Base-by-base conservation (phyloP, 2,888 invertebrate genomes). In the Mycalesis mineus region DNA sequence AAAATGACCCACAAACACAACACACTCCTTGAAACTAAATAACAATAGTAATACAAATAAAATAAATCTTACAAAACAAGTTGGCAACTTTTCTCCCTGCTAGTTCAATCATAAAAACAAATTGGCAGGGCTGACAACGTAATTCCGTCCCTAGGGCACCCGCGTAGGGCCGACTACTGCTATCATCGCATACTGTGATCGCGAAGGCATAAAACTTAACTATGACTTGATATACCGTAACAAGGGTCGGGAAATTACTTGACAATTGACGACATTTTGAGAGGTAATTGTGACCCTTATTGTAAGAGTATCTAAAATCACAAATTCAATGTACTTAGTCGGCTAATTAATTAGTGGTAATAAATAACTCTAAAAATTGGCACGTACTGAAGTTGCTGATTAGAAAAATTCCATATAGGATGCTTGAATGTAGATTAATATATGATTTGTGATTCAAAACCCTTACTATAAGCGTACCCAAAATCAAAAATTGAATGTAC, bases 81-180 rank as follows among this genome's bases (percentile, higher is more conserved):
- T 55, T 39, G 40, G 15, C 51, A 62, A 57, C 44, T 63, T 55
- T 62, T 55, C 57, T 60, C 49, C 47, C 33, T 55, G 53, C 55
- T 54, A 63, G 48, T 58, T 58, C 47, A 63, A 61, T 56, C 78
- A 77, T 85, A 85, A 85, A 84, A 84, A 82, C 78, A 82, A 82
- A 86, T 84, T 83, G 83, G 75, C 71, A 73, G 81, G 79, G 79
- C 82, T 82, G 78, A 75, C 77, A 73, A 67, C 74, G 69, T 83
- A 86, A 87, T 83, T 67, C 77, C 61, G 70, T 75, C 85, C 78
- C 82, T 41, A 79, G 74, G 82, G 75, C 71, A 62, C 42, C 58
- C 67, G 42, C 56, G 49, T 61, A 63, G 45, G 52, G 55, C 53
- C 39, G 14, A 63, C 37, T 58, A 53, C 29, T 14, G 8, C n/a